Percentiles rank a stretch among this genome's conserved stretches.
Evolutionary conservation across 2,113 vertebrate genomes (phyloP).

Genomic region (Mystacornis crossleyi): DNA sequence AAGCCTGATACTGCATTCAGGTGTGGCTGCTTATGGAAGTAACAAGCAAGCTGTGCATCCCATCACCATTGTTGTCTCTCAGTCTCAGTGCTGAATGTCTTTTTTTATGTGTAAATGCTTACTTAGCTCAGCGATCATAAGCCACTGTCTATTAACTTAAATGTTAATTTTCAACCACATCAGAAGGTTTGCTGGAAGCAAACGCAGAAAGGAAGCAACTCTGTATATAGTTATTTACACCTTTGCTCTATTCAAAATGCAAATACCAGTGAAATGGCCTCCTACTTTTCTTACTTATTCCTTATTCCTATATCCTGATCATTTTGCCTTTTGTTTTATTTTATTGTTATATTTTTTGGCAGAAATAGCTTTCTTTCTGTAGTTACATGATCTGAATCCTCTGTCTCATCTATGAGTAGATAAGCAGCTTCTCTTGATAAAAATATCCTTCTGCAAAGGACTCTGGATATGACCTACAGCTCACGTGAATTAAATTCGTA

Average conservation of each 20-base stretch:
- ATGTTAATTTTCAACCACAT: not conserved
- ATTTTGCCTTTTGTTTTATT: not conserved
- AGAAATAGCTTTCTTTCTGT: not conserved
- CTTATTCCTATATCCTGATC: not conserved
- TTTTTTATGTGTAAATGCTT: not conserved
- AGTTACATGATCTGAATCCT: not conserved
- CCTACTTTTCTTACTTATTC: not conserved
- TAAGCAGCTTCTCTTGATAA: not conserved
- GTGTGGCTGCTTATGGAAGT: not conserved
- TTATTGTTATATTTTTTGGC: not conserved
- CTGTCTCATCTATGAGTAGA: not conserved
- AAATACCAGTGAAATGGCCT: not conserved
- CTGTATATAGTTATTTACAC: not conserved
- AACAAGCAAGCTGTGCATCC: not conserved
- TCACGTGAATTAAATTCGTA: not conserved
- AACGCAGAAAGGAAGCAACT: not conserved
- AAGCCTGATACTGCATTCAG: not conserved
- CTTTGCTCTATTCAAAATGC: not conserved
- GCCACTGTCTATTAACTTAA: not conserved
- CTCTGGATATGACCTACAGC: not conserved
- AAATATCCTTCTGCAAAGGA: not conserved
- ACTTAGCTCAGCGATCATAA: not conserved
- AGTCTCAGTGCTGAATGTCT: not conserved
- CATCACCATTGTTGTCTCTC: not conserved
- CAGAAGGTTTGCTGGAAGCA: not conserved